Percentiles rank a stretch among this genome's conserved stretches.
phyloP scores from a whole-genome alignment of 1,140 invertebrate species.

The Elymnias hypermnestra region DNA sequence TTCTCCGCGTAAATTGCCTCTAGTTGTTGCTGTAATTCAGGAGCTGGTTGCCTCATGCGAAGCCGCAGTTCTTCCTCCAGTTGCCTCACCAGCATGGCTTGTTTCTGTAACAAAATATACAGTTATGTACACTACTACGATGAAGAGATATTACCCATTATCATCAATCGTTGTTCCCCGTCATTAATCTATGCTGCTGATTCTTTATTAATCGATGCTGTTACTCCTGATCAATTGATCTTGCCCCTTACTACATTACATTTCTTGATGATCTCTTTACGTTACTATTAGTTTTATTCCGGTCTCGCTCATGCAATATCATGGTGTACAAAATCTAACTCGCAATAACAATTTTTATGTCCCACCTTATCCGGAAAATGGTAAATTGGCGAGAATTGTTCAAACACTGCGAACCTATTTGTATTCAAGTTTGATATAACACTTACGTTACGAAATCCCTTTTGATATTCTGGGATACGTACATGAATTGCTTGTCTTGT shows the following conservation, averaged over 20 bases:
- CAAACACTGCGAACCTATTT: slow-evolving; percentile 5
- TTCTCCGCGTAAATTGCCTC: slow-evolving; percentile 95
- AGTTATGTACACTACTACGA: not conserved
- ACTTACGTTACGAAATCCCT: slow-evolving; percentile 7
- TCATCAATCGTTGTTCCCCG: too few species aligned
- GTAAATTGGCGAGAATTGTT: not conserved
- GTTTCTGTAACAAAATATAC: slow-evolving; percentile 85
- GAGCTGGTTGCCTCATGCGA: slow-evolving; percentile 89
- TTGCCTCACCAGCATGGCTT: slow-evolving; percentile 95
- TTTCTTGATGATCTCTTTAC: too few species aligned
- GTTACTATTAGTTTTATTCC: too few species aligned
- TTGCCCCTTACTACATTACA: too few species aligned
- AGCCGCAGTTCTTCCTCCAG: slow-evolving; percentile 93
- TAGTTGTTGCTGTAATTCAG: slow-evolving; percentile 94
- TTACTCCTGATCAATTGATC: too few species aligned
- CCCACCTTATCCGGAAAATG: slow-evolving; percentile 6
- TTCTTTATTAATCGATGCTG: too few species aligned
- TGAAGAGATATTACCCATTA: too few species aligned
- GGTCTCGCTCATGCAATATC: too few species aligned
- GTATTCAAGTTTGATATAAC: slow-evolving; percentile 11
- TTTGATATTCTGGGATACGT: not conserved
- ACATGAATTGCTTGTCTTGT: not conserved
- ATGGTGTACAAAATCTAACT: slow-evolving; percentile 1
- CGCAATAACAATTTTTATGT: slow-evolving; percentile 7
- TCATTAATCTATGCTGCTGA: too few species aligned